These are phyloP conservation scores for Anoplopoma fimbria DNA, from an alignment of 2,113 vertebrate species.

Conservation along the genomic window DNA sequence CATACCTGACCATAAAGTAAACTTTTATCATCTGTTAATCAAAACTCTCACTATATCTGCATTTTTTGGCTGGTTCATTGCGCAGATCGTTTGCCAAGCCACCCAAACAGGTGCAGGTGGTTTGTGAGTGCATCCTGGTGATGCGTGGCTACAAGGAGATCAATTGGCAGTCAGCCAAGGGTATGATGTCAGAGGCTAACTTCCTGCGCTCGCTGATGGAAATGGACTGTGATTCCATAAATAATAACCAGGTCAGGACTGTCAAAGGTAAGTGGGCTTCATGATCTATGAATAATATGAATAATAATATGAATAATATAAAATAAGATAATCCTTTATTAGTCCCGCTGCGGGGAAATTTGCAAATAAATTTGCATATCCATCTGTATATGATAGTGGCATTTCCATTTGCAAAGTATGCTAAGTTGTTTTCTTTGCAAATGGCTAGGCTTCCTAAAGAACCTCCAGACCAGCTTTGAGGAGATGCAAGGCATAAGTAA, in stretches of 20 bases:
- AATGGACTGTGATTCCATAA: constrained; percentile 91
- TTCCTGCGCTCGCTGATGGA: constrained; percentile 93
- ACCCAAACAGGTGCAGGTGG: constrained; percentile 92
- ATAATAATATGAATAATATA: no score
- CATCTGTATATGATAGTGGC: neutral
- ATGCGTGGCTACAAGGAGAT: constrained; percentile 93
- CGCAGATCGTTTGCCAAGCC: constrained; percentile 95
- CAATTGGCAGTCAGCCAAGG: constrained; percentile 93
- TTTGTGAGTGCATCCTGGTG: constrained; percentile 96
- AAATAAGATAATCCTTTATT: no score
- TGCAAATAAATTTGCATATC: no score
- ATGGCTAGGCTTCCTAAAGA: constrained; percentile 89
- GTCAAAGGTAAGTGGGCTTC: constrained; percentile 85
- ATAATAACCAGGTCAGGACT: constrained; percentile 86
- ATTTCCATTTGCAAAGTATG: neutral
- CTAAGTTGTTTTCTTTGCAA: neutral
- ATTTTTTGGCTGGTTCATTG: neutral
- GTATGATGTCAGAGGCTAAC: constrained; percentile 97
- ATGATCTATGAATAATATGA: neutral
- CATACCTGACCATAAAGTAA: neutral
- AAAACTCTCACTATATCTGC: neutral
- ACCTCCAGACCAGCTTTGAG: constrained; percentile 87
- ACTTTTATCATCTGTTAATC: neutral
- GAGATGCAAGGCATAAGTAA: constrained; percentile 97
- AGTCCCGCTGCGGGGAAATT: no score